These are phyloP conservation scores for Tapirus terrestris DNA, from an alignment of 2,113 vertebrate genomes.

Conservation along the genomic window DNA sequence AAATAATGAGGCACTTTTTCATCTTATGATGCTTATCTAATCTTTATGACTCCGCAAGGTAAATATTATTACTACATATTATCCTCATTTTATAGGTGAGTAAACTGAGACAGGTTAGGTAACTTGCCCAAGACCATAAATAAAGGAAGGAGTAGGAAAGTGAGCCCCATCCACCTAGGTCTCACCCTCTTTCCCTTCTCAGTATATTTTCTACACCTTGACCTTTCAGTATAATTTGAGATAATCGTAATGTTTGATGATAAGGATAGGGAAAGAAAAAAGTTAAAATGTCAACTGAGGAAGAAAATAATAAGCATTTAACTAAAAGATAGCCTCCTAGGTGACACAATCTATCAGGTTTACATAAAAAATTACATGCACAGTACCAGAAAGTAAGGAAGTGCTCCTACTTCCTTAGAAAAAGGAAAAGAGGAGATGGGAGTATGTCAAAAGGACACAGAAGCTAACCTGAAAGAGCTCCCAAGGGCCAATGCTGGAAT, in stretches of 20 bases:
- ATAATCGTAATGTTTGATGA: conserved; percentile 28
- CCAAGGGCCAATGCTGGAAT: neutral
- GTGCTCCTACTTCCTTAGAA: neutral
- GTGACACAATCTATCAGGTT: neutral
- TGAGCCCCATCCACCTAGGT: neutral
- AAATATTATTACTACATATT: neutral
- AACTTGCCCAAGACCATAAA: neutral
- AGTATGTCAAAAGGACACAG: neutral
- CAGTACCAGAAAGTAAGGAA: neutral
- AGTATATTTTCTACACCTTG: neutral
- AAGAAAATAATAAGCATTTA: conserved; percentile 39
- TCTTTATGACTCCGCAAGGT: neutral
- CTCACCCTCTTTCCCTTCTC: neutral
- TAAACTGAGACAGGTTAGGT: neutral
- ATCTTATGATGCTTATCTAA: neutral
- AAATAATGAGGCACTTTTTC: neutral
- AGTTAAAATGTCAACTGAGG: conserved; percentile 41
- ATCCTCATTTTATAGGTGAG: neutral
- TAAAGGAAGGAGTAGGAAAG: neutral
- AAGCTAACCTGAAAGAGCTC: neutral
- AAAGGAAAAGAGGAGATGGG: neutral
- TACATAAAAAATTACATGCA: neutral
- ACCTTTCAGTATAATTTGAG: conserved; percentile 39
- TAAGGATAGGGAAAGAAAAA: conserved; percentile 48
- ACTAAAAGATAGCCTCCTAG: neutral